Evolutionary conservation across 2,888 invertebrate species (phyloP).

Genomic region (Nephrotoma appendiculata): DNA sequence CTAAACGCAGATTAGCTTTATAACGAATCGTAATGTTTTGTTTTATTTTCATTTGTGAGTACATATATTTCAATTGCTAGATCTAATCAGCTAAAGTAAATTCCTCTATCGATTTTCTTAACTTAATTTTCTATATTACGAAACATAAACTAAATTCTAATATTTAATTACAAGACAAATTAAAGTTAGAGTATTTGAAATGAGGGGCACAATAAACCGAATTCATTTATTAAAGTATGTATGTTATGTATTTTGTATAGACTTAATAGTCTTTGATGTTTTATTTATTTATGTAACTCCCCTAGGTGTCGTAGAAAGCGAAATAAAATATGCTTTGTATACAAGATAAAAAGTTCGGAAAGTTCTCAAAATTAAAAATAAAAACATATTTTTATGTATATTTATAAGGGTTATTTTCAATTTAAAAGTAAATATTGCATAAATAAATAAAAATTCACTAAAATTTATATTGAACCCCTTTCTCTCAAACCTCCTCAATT

Average conservation of each 20-base stretch:
- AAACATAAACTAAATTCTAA: background rate
- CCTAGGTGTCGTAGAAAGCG: background rate
- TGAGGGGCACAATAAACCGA: background rate
- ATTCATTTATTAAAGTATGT: background rate
- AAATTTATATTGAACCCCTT: background rate
- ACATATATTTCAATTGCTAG: background rate
- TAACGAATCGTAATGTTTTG: too few relatives aligned
- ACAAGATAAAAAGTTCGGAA: background rate
- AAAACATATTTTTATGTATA: background rate
- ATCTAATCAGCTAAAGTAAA: background rate
- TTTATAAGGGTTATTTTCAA: background rate
- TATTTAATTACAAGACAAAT: background rate
- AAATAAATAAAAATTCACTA: background rate
- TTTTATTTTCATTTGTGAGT: too few relatives aligned
- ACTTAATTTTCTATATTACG: background rate
- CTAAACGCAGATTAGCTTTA: too few relatives aligned
- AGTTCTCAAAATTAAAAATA: background rate
- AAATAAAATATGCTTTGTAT: background rate
- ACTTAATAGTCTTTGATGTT: background rate
- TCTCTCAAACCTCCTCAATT: background rate
- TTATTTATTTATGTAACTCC: background rate
- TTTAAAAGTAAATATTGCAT: background rate
- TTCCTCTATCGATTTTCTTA: background rate
- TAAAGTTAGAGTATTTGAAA: background rate
- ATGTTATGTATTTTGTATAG: background rate